Base-by-base conservation (phyloP, 2,797 vertebrate species). In the Sebastes matsubarae region DNA sequence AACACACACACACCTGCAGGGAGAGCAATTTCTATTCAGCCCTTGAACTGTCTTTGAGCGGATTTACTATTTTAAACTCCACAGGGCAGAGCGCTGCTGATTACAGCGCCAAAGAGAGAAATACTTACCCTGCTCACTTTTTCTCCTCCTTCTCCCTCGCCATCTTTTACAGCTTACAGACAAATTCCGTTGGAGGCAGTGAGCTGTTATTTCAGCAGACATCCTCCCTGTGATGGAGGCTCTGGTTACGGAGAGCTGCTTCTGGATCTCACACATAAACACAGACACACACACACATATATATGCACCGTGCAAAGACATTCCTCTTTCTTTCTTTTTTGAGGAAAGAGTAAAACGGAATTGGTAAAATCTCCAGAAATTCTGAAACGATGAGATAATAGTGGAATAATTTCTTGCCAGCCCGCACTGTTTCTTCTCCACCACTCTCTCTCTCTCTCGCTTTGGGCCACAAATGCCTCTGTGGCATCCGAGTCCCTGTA, bases 31-130 rank as follows among this genome's bases (percentile, higher is more conserved):
- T 79, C 79, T 79, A 36, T 79, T 86, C 70, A 88, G 85, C 69
- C 86, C 88, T 93, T 93, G 84, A 93, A 89, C 84, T 90, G 89
- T 87, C 83, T 92, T 91, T 90, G 81, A 90, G 85, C 63, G 54
- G 89, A 90, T 93, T 93, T 92, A 89, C 90, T 93, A 90, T 92
- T 91, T 91, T 91, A 90, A 92, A 92, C 86, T 90, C 71, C 11
- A 52, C 75, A 76, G 81, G 75, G 80, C 68, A 77, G 38, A 78
- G 70, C 24, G 13, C 75, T 82, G 82, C 84, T 92, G 88, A 90
- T 91, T 89, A 87, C 80, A 81, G 83, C 52, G 34, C 87, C 73
- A 27, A 74, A 76, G 67, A 89, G 83, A 85, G 86, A 90, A 90
- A 87, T 82, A 88, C 81, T 86, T 88, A 84, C 79, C 46, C 0